phyloP scores from a whole-genome alignment of 35 echinoderm and acorn worm species.

The Chiridota heheva region DNA sequence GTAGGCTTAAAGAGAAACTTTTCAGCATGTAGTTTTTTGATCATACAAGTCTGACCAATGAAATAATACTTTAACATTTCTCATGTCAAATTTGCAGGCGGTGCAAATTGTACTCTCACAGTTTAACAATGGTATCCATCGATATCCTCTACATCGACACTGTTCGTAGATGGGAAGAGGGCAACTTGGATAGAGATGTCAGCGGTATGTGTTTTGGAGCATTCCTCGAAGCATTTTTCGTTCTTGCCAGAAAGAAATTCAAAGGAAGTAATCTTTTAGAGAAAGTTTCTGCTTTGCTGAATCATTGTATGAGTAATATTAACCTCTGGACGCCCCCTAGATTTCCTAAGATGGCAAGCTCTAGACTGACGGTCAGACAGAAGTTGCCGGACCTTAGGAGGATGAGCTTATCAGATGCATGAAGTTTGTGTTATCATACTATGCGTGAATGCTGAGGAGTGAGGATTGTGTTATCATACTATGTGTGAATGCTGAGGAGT shows the following conservation, averaged over 20 bases:
- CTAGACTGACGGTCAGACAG: slow-evolving; percentile 15
- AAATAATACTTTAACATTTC: too few relatives aligned
- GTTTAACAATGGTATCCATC: slow-evolving; percentile 56
- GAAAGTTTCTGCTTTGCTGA: slow-evolving; percentile 52
- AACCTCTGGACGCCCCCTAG: slow-evolving; percentile 28
- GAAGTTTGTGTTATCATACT: slow-evolving; percentile 1
- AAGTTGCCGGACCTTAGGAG: slow-evolving; percentile 32
- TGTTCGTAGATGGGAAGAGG: slow-evolving; percentile 64
- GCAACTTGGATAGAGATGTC: slow-evolving; percentile 34
- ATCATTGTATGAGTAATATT: slow-evolving; percentile 64
- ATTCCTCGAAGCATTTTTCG: slow-evolving; percentile 77
- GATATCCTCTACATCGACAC: slow-evolving; percentile 89
- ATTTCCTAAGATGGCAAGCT: slow-evolving; percentile 22
- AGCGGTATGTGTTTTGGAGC: slow-evolving; percentile 77
- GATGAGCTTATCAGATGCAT: neutral
- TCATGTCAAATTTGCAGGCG: too few relatives aligned
- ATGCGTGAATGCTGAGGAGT: neutral
- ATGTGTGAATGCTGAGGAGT: neutral
- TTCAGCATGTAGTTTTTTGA: too few relatives aligned
- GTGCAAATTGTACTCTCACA: slow-evolving; percentile 61
- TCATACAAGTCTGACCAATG: too few relatives aligned
- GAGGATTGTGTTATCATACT: neutral
- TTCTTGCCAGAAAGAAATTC: slow-evolving; percentile 53
- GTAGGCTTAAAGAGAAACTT: too few relatives aligned
- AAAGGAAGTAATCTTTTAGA: slow-evolving; percentile 51